These are phyloP conservation scores for Melanitta fusca DNA, from an alignment of 2,797 vertebrate genomes.

Conservation along the genomic window DNA sequence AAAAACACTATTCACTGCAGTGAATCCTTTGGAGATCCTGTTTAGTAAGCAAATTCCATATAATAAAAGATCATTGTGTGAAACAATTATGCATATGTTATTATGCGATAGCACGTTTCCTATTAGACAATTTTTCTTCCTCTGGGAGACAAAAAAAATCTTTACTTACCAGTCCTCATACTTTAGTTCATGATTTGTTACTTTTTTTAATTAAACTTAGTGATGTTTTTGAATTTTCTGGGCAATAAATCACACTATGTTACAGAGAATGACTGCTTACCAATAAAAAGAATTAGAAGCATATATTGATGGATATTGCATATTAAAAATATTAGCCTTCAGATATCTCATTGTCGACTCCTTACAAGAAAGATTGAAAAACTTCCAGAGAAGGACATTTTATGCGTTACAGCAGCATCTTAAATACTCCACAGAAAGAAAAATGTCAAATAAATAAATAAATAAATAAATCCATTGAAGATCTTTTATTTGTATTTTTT, in stretches of 20 bases:
- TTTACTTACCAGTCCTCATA: neutral
- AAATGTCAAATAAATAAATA: neutral
- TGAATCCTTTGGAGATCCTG: neutral
- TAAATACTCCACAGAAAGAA: neutral
- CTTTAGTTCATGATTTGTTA: neutral
- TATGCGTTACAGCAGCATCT: neutral
- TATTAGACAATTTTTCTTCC: neutral
- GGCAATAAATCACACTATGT: neutral
- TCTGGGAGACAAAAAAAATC: neutral
- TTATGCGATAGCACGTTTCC: neutral
- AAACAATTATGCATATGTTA: neutral
- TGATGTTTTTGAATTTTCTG: neutral
- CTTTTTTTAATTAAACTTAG: neutral
- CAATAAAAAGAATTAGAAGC: neutral
- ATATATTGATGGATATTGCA: neutral
- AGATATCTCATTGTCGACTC: neutral
- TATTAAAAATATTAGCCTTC: neutral
- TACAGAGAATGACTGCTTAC: neutral
- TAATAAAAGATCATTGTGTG: neutral
- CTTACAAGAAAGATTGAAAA: neutral
- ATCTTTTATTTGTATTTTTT: no score
- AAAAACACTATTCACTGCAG: rapidly evolving
- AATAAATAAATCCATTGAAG: no score
- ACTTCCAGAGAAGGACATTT: neutral
- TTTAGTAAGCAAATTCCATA: neutral